phyloP scores from a whole-genome alignment of 2,888 invertebrate genomes.

The Drosophila paramelanica region DNA sequence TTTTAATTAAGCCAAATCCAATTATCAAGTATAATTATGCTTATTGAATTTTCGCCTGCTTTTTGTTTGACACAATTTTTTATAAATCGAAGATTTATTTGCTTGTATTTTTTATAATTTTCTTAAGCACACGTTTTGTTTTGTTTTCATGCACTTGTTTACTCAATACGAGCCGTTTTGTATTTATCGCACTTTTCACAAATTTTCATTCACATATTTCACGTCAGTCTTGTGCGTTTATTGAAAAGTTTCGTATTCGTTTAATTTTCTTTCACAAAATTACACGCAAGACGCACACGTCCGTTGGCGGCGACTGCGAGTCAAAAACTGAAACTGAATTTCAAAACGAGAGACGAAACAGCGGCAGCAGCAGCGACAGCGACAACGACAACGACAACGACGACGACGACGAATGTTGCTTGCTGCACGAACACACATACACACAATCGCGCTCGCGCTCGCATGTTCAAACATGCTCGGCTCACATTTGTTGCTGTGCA shows the following conservation, averaged over 20 bases:
- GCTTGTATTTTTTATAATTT: constrained; percentile 2
- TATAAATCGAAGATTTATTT: background rate
- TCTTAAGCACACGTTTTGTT: constrained; percentile 16
- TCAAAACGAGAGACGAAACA: constrained; percentile 45
- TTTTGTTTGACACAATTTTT: constrained; percentile 2
- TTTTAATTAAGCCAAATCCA: constrained; percentile 47
- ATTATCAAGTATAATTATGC: constrained; percentile 40
- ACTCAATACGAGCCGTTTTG: constrained; percentile 6
- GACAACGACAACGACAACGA: background rate
- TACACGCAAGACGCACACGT: constrained; percentile 68
- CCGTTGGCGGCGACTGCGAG: constrained; percentile 68
- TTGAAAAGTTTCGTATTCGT: constrained; percentile 69
- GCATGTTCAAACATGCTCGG: constrained; percentile 52
- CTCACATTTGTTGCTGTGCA: constrained; percentile 36
- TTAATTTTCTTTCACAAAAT: constrained; percentile 15
- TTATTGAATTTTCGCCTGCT: constrained; percentile 27
- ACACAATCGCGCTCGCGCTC: constrained; percentile 2
- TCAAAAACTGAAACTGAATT: constrained; percentile 71
- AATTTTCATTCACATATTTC: constrained; percentile 39
- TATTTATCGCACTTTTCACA: constrained; percentile 28
- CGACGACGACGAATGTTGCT: constrained; percentile 32
- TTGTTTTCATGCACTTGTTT: constrained; percentile 23
- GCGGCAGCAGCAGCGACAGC: constrained; percentile 8
- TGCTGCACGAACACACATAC: constrained; percentile 5
- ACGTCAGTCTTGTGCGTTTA: constrained; percentile 54